Evolutionary conservation across 2,797 vertebrate genomes (phyloP).

Genomic region (Bovichtus variegatus): DNA sequence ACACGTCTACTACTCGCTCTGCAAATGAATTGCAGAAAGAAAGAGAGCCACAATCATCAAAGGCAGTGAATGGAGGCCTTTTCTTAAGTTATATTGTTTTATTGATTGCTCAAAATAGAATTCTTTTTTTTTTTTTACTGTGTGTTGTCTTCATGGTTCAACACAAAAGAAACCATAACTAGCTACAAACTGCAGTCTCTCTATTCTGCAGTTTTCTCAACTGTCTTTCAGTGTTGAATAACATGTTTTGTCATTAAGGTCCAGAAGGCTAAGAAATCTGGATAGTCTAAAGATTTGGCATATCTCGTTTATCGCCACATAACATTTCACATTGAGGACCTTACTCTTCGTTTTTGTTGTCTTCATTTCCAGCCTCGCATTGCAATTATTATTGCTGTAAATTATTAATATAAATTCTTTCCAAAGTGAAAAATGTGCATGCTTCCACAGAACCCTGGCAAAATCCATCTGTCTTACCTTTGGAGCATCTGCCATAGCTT

Average conservation of each 20-base stretch:
- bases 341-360: neutral
- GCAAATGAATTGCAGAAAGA: conserved; percentile 37
- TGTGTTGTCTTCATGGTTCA: conserved; percentile 24
- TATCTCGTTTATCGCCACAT: neutral
- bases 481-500: conserved; percentile 87
- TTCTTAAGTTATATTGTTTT: conserved; percentile 38
- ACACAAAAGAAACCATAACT: conserved; percentile 16
- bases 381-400: conserved; percentile 37
- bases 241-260: conserved; percentile 28
- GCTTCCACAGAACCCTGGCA: conserved; percentile 61
- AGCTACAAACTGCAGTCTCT: neutral
- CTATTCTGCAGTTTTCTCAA: neutral
- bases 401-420: conserved; percentile 79
- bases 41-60: conserved; percentile 23
- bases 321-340: neutral
- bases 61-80: conserved; percentile 30
- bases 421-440: conserved; percentile 74
- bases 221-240: conserved; percentile 9
- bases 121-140: conserved; percentile 45
- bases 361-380: conserved; percentile 16
- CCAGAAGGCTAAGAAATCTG: neutral
- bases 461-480: conserved; percentile 89
- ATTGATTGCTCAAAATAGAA: conserved; percentile 58
- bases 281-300: conserved; percentile 20
- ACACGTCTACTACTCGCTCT: conserved; percentile 9